Percentiles rank a stretch among this genome's conserved stretches.
Evolutionary conservation across 1,140 invertebrate genomes (phyloP).

Genomic region (Myzus persicae): DNA sequence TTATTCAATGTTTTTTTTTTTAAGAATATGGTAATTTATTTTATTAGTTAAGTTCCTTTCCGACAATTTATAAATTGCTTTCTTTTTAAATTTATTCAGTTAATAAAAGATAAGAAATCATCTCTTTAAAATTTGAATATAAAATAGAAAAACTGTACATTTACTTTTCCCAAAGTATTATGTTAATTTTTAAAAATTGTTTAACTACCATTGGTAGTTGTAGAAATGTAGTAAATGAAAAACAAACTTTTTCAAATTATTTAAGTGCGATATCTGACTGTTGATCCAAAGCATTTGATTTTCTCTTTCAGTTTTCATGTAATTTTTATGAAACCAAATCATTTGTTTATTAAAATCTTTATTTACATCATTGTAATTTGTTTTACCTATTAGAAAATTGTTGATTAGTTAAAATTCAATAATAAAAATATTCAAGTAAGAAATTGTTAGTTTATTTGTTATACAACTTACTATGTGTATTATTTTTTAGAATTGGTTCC

Average conservation of each 20-base stretch:
- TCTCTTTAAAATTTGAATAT: not conserved
- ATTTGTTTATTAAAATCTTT: conserved; percentile 42
- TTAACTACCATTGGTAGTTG: not conserved
- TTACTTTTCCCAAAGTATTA: not conserved
- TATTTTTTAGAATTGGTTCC: not conserved
- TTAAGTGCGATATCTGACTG: conserved; percentile 68
- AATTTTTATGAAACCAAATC: conserved; percentile 50
- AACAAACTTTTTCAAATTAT: conserved; percentile 65
- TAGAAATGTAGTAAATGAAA: not conserved
- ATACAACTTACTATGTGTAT: conserved; percentile 16
- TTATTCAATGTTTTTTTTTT: too few species aligned
- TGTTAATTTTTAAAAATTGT: not conserved
- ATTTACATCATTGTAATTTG: not conserved
- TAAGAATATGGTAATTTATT: too few species aligned
- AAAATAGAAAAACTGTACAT: not conserved
- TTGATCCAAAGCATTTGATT: conserved; percentile 68
- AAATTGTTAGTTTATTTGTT: not conserved
- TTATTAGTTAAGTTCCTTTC: too few species aligned
- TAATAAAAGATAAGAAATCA: not conserved
- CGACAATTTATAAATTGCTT: not conserved
- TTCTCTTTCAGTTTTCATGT: conserved; percentile 66
- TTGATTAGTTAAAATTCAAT: not conserved
- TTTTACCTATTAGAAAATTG: conserved; percentile 25
- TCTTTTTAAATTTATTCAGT: not conserved
- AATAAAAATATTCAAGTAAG: too few species aligned